These are phyloP conservation scores for Corynorhinus townsendii DNA, from an alignment of 2,113 vertebrate genomes.

Conservation along the genomic window DNA sequence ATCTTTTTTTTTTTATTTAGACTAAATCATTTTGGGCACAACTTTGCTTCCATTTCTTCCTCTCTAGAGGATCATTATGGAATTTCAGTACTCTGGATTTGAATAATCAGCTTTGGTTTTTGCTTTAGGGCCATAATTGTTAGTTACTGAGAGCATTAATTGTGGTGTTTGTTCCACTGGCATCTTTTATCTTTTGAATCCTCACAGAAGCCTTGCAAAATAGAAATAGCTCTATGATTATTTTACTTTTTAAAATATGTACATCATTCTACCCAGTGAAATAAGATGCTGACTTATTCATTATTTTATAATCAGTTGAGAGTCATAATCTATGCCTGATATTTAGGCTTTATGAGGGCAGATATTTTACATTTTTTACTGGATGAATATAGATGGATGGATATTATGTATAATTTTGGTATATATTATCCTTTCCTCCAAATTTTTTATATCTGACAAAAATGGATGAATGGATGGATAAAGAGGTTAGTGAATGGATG, in stretches of 20 bases:
- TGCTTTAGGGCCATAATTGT: not conserved
- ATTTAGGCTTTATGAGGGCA: not conserved
- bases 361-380: not conserved
- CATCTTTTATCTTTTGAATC: not conserved
- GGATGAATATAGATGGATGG: not conserved
- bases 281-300: not conserved
- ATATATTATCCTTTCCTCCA: not conserved
- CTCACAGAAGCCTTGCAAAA: not conserved
- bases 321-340: not conserved
- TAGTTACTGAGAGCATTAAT: not conserved
- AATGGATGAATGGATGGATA: not conserved
- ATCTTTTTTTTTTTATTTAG: not conserved
- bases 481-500: not conserved
- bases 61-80: constrained; percentile 24
- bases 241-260: not conserved
- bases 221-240: not conserved
- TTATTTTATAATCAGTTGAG: not conserved
- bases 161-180: not conserved
- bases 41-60: constrained; percentile 34
- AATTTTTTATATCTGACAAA: not conserved
- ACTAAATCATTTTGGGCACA: constrained; percentile 39
- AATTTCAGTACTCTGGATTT: not conserved
- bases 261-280: not conserved
- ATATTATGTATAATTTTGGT: not conserved
- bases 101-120: constrained; percentile 52